Conservation (phyloP, 2,113 vertebrate species). For the Pimephales promelas region DNA sequence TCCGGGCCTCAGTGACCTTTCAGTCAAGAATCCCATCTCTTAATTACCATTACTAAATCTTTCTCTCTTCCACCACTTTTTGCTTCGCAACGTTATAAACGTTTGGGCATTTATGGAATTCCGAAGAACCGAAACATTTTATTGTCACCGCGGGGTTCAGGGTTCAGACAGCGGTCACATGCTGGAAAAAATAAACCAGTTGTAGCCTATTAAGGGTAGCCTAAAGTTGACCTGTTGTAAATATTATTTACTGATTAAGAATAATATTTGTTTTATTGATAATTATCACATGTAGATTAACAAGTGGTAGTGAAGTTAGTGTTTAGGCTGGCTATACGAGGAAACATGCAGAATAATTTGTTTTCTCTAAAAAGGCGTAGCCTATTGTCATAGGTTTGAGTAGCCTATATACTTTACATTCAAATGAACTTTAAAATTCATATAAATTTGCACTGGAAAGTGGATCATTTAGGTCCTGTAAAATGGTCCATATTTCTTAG, state of each 20-base stretch:
- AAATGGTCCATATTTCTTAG: neutral
- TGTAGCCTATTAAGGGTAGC: neutral
- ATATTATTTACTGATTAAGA: neutral
- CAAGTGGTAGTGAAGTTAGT: too few relatives aligned
- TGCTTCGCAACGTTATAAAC: constrained; percentile 74
- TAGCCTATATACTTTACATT: neutral
- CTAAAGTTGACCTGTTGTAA: neutral
- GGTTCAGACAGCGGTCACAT: constrained; percentile 77
- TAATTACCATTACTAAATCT: constrained; percentile 75
- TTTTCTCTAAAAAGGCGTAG: neutral
- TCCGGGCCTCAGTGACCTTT: constrained; percentile 71
- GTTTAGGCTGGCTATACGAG: neutral
- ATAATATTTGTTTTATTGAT: neutral
- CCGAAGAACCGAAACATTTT: constrained; percentile 77
- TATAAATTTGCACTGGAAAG: neutral
- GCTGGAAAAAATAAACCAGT: constrained; percentile 68
- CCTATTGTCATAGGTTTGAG: too few relatives aligned
- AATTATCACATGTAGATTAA: neutral
- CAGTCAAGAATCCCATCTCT: constrained; percentile 73
- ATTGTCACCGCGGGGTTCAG: constrained; percentile 77
- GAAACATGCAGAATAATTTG: neutral
- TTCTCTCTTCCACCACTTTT: constrained; percentile 67
- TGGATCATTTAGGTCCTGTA: neutral
- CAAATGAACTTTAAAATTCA: neutral
- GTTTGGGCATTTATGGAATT: constrained; percentile 70